Conservation (phyloP, 2,888 invertebrate species). For the Gnatocerus cornutus region DNA sequence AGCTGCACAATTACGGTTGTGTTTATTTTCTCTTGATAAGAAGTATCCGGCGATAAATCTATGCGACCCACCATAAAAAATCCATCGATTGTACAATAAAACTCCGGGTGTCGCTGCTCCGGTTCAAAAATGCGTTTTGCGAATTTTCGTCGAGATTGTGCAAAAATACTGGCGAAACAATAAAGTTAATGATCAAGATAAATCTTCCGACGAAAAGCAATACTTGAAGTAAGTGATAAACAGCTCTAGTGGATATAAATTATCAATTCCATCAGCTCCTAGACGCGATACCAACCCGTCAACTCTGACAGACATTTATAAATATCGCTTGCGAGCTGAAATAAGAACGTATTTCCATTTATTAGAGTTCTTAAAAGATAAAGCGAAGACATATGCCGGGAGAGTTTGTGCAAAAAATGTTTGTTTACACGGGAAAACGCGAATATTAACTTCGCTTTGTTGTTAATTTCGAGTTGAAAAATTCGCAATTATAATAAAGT, state of each 20-base stretch:
- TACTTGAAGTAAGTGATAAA: constrained; percentile 53
- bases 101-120: too few species aligned
- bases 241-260: constrained; percentile 64
- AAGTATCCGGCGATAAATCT: constrained; percentile 35
- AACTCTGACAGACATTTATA: constrained; percentile 65
- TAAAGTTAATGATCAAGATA: constrained; percentile 49
- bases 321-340: constrained; percentile 63
- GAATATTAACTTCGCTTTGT: constrained; percentile 23
- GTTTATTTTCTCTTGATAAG: constrained; percentile 22
- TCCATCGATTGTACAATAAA: constrained; percentile 2
- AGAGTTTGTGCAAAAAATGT: constrained; percentile 17
- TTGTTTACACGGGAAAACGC: constrained; percentile 18
- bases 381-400: constrained; percentile 44
- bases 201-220: constrained; percentile 46
- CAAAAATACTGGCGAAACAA: constrained; percentile 43
- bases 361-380: constrained; percentile 54
- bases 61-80: constrained; percentile 24
- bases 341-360: constrained; percentile 63
- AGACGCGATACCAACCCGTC: constrained; percentile 63
- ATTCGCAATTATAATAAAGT: constrained; percentile 40
- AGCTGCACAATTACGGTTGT: constrained; percentile 19
- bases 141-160: constrained; percentile 16
- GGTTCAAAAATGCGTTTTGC: too few species aligned
- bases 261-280: constrained; percentile 65
- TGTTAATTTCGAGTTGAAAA: constrained; percentile 34